Percentiles rank a stretch among this genome's conserved stretches.
phyloP scores from a whole-genome alignment of 2,888 invertebrate genomes.

The Stegophylla sp. region DNA sequence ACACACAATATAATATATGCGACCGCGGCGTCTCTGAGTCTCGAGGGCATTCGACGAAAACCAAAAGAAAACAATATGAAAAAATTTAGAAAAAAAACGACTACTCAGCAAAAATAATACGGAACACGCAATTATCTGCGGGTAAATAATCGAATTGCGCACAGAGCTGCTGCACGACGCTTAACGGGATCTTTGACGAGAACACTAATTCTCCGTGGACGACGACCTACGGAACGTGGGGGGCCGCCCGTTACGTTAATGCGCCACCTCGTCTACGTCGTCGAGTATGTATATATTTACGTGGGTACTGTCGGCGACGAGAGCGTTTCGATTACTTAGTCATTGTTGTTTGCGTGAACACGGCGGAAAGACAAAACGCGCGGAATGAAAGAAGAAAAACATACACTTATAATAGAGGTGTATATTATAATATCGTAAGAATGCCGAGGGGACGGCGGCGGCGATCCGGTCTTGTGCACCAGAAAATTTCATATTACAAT shows the following conservation, averaged over 20 bases:
- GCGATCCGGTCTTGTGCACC: slow-evolving; percentile 53
- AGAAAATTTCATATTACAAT: slow-evolving; percentile 50
- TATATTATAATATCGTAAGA: background rate
- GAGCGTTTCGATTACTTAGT: slow-evolving; percentile 1
- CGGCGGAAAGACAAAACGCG: background rate
- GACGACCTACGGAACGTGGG: background rate
- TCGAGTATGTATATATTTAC: too few relatives aligned
- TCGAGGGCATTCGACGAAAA: background rate
- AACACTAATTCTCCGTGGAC: too few relatives aligned
- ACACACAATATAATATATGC: background rate
- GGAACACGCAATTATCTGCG: background rate
- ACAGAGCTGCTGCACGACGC: too few relatives aligned
- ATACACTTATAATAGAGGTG: background rate
- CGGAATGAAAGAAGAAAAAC: background rate
- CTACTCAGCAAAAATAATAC: background rate
- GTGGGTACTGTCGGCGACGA: too few relatives aligned
- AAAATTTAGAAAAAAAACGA: background rate
- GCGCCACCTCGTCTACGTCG: background rate
- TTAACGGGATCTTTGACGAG: background rate
- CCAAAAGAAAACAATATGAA: background rate
- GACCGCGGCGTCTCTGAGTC: too few relatives aligned
- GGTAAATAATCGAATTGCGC: too few relatives aligned
- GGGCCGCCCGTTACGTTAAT: background rate
- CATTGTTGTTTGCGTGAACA: background rate
- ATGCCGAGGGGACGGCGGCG: background rate